These are phyloP conservation scores for Melolontha melolontha DNA, from an alignment of 2,888 invertebrate genomes.

Conservation along the genomic window DNA sequence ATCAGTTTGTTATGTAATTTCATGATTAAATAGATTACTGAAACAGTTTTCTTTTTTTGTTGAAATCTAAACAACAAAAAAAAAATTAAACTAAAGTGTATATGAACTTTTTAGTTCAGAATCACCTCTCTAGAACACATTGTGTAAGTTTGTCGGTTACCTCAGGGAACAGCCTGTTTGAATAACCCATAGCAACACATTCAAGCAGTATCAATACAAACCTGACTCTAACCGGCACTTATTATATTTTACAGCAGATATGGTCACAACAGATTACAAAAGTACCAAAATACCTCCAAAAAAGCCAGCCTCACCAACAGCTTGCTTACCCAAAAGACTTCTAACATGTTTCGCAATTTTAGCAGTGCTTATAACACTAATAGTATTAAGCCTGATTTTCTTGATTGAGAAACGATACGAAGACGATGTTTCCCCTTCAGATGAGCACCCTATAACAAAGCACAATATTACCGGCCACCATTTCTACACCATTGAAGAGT, in stretches of 20 bases:
- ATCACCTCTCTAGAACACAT: too few species aligned
- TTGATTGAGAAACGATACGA: constrained; percentile 7
- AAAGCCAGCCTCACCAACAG: neutral
- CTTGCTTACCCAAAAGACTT: constrained; percentile 31
- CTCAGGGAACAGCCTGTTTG: too few species aligned
- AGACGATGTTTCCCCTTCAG: neutral
- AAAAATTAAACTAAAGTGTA: too few species aligned
- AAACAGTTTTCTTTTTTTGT: too few species aligned
- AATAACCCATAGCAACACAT: too few species aligned
- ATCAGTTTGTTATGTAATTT: too few species aligned
- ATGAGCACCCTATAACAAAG: neutral
- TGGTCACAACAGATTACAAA: too few species aligned
- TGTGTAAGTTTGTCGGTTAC: too few species aligned
- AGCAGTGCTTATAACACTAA: constrained; percentile 7
- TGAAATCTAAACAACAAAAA: too few species aligned
- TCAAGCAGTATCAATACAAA: neutral
- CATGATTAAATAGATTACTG: too few species aligned
- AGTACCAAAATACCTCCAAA: too few species aligned
- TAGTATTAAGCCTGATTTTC: constrained; percentile 34
- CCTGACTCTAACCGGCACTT: neutral
- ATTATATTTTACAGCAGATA: constrained; percentile 1
- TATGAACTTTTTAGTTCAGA: too few species aligned
- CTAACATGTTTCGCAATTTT: constrained; percentile 29
- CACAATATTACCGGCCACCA: constrained; percentile 31
- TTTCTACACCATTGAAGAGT: constrained; percentile 42